phyloP scores from a whole-genome alignment of 2,888 invertebrate genomes.

The Electrophaes corylata region DNA sequence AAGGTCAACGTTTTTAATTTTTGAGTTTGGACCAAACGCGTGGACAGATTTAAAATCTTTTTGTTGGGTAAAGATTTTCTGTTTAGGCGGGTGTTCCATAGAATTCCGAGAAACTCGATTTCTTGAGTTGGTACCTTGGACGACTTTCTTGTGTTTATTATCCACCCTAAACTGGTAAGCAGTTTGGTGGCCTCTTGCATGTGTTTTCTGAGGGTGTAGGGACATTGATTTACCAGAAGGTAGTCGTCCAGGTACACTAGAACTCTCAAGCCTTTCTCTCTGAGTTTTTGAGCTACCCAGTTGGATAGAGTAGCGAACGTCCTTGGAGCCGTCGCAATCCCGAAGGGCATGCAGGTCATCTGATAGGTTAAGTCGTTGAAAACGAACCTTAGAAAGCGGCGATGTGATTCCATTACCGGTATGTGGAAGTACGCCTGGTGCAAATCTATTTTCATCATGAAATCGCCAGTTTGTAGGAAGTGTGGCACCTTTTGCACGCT shows the following conservation, averaged over 20 bases:
- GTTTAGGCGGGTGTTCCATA: slow-evolving; percentile 33
- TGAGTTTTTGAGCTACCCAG: background rate
- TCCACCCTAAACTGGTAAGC: slow-evolving; percentile 25
- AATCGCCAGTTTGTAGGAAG: background rate
- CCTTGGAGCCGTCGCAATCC: background rate
- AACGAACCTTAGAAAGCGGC: slow-evolving; percentile 1
- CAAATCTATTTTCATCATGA: background rate
- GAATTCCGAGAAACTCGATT: slow-evolving; percentile 37
- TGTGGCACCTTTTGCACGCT: slow-evolving; percentile 1
- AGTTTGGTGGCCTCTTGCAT: slow-evolving; percentile 8
- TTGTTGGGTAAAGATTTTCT: slow-evolving; percentile 18
- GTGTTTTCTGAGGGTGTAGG: slow-evolving; percentile 12
- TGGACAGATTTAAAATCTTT: slow-evolving; percentile 14
- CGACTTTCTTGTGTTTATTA: slow-evolving; percentile 23
- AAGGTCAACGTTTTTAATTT: background rate
- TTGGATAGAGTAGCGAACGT: slow-evolving; percentile 4
- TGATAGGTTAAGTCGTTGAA: background rate
- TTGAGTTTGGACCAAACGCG: background rate
- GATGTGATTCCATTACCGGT: background rate
- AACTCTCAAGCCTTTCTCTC: background rate
- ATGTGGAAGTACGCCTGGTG: slow-evolving; percentile 4
- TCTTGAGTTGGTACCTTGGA: slow-evolving; percentile 1
- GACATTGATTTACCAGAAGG: slow-evolving; percentile 29
- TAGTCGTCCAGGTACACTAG: slow-evolving; percentile 24
- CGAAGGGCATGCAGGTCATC: slow-evolving; percentile 1